Percentiles rank a stretch among this genome's conserved stretches.
Conservation (phyloP, 2,888 invertebrate genomes). For the Epinotia brunnichana region DNA sequence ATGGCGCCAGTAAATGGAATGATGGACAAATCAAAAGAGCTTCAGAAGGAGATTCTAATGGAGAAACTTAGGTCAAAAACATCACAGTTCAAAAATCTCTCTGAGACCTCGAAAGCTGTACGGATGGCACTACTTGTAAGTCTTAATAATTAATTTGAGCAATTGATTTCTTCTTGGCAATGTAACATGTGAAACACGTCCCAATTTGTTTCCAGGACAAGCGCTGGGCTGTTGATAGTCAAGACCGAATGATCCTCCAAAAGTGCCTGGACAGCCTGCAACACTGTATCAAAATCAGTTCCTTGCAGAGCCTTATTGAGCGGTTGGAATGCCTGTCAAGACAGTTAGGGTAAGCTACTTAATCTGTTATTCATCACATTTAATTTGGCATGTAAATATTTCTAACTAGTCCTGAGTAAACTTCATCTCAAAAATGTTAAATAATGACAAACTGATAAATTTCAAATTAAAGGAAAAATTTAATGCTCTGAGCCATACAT, state of each 20-base stretch:
- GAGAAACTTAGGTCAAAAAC: conserved; percentile 94
- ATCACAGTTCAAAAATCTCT: conserved; percentile 90
- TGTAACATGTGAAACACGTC: conserved; percentile 17
- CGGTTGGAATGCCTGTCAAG: conserved; percentile 95
- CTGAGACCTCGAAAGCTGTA: conserved; percentile 94
- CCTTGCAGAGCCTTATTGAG: conserved; percentile 95
- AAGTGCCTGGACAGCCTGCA: conserved; percentile 96
- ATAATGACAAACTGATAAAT: no score
- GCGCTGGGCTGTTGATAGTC: conserved; percentile 92
- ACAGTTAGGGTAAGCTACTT: conserved; percentile 88
- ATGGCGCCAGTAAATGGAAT: conserved; percentile 69
- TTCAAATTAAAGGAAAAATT: no score
- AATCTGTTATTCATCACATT: background rate
- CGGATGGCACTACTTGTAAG: conserved; percentile 92
- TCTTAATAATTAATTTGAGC: conserved; percentile 44
- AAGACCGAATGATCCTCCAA: conserved; percentile 93
- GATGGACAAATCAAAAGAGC: conserved; percentile 77
- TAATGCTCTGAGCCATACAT: no score
- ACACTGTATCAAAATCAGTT: conserved; percentile 96
- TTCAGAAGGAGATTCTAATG: conserved; percentile 94
- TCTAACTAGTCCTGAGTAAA: no score
- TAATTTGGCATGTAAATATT: background rate
- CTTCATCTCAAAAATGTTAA: no score
- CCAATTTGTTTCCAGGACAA: conserved; percentile 87
- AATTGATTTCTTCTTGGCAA: conserved; percentile 23